A percentile compares a stretch with the other conserved stretches of the same genome.
These are phyloP conservation scores for Cladopsammia gracilis DNA, from an alignment of 64 coral and sea anemone species.

Conservation along the genomic window DNA sequence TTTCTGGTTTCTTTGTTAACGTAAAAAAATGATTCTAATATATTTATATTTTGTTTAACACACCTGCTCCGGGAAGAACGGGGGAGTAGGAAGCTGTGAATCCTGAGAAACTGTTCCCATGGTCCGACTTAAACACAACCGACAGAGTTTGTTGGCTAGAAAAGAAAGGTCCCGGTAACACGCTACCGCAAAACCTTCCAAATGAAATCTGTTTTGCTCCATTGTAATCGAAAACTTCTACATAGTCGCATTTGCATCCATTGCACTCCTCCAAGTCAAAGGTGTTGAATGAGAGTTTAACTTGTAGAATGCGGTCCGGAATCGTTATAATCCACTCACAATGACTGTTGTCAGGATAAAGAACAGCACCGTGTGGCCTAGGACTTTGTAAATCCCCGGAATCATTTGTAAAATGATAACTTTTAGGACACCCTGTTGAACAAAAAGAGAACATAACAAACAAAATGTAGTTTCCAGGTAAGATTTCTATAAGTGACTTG, in stretches of 20 bases:
- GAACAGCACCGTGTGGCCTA: background rate
- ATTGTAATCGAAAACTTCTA: conserved; percentile 43
- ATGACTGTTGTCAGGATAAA: background rate
- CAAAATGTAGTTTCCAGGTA: too few relatives aligned
- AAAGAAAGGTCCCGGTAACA: conserved; percentile 39
- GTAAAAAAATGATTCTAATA: too few relatives aligned
- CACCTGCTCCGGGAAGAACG: conserved; percentile 35
- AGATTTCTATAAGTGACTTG: too few relatives aligned
- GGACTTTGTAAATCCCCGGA: conserved; percentile 19
- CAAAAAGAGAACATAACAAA: background rate
- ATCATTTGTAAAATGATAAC: background rate
- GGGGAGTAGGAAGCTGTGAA: conserved; percentile 27
- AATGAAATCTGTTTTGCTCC: conserved; percentile 18
- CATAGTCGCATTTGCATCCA: conserved; percentile 41
- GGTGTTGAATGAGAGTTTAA: conserved; percentile 21
- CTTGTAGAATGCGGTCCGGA: background rate
- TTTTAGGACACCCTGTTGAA: conserved; percentile 1
- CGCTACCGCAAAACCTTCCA: conserved; percentile 49
- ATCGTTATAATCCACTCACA: conserved; percentile 9
- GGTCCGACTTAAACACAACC: conserved; percentile 59
- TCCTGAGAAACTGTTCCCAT: conserved; percentile 23
- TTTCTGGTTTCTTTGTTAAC: too few relatives aligned
- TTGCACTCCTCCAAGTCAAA: conserved; percentile 55
- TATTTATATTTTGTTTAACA: background rate
- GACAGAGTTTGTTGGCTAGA: conserved; percentile 16